These are phyloP conservation scores for Zoanthus sociatus DNA, from an alignment of 92 coral and sea anemone genomes.

Conservation along the genomic window DNA sequence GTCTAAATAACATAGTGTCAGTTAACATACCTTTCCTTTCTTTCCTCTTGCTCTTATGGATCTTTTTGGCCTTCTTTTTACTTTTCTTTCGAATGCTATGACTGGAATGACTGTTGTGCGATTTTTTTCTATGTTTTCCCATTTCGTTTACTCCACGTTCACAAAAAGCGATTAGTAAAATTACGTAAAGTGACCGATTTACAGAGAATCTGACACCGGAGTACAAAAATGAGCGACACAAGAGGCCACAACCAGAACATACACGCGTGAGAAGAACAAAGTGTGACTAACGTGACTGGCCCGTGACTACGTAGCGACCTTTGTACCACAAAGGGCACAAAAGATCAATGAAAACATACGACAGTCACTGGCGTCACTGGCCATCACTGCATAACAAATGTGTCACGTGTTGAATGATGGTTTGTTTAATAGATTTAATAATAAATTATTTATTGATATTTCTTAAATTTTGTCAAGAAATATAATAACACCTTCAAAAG, in stretches of 20 bases:
- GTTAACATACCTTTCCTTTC: constrained; percentile 11
- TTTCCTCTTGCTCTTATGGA: constrained; percentile 11
- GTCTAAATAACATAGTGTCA: background rate
- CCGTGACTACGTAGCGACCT: constrained; percentile 10
- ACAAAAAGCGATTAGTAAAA: constrained; percentile 8
- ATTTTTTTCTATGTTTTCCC: constrained; percentile 6
- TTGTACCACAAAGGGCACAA: constrained; percentile 19
- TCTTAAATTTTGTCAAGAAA: background rate
- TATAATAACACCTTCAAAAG: constrained; percentile 8
- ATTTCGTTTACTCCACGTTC: constrained; percentile 15
- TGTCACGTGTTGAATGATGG: constrained; percentile 18
- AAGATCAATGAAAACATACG: constrained; percentile 7
- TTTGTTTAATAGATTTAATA: background rate
- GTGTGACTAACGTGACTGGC: constrained; percentile 1
- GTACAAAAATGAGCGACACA: constrained; percentile 19
- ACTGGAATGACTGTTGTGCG: background rate
- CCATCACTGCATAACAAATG: constrained; percentile 5
- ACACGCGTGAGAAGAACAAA: constrained; percentile 16
- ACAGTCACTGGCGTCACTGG: background rate
- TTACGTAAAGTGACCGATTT: constrained; percentile 4
- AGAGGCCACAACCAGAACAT: background rate
- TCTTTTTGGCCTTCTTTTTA: background rate
- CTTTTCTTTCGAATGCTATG: background rate
- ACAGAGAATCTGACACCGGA: constrained; percentile 21
- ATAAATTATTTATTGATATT: background rate